Conservation (phyloP, 2,113 vertebrate genomes). For the Clarias magur region DNA sequence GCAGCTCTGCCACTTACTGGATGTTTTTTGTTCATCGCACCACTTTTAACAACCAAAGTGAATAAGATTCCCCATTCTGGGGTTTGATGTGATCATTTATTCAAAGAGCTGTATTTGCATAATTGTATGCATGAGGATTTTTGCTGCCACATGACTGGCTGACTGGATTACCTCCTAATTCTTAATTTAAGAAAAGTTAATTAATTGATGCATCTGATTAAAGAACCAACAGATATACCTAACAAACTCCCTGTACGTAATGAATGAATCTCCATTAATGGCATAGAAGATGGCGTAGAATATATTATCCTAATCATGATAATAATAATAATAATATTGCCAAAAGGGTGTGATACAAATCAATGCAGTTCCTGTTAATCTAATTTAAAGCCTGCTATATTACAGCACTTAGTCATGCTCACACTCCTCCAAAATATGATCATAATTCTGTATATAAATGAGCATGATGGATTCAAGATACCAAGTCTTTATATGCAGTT, state of each 20-base stretch:
- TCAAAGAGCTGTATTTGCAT: background rate
- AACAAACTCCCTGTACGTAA: background rate
- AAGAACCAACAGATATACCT: background rate
- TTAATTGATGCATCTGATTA: background rate
- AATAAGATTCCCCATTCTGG: background rate
- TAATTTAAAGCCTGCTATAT: conserved; percentile 11
- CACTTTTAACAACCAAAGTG: background rate
- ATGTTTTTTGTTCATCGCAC: background rate
- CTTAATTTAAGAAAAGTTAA: background rate
- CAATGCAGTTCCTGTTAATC: conserved; percentile 7
- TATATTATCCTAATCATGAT: conserved; percentile 8
- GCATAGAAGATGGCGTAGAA: background rate
- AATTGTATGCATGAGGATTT: background rate
- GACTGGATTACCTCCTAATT: background rate
- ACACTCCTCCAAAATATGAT: conserved; percentile 13
- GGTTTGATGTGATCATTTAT: background rate
- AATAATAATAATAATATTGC: background rate
- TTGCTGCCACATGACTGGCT: background rate
- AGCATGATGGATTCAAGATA: background rate
- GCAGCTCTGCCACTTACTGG: background rate
- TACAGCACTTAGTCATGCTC: conserved; percentile 27
- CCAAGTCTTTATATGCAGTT: background rate
- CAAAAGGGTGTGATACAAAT: background rate
- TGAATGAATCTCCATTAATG: background rate
- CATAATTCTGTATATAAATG: conserved; percentile 12